A percentile compares a stretch with the other conserved stretches of the same genome.
These are phyloP conservation scores for Pomacea canaliculata DNA, from an alignment of 2,888 invertebrate species.

Conservation along the genomic window DNA sequence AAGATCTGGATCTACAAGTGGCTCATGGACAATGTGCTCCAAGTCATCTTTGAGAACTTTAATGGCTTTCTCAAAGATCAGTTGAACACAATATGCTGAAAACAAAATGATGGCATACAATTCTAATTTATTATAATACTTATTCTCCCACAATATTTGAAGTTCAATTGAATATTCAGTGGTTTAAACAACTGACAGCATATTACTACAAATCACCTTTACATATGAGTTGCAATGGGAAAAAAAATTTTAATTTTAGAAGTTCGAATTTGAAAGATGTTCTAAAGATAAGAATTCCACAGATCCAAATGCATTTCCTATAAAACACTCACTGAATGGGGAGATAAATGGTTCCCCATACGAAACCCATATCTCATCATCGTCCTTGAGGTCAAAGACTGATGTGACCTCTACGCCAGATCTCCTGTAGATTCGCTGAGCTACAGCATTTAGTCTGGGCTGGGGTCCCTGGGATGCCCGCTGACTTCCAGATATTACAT, in stretches of 20 bases:
- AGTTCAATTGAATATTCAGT: too few relatives aligned
- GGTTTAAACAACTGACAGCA: too few relatives aligned
- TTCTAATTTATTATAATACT: too few relatives aligned
- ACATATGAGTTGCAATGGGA: too few relatives aligned
- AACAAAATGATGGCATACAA: conserved; percentile 10
- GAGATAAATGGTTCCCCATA: conserved; percentile 67
- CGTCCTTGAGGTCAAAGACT: conserved; percentile 50
- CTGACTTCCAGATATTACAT: conserved; percentile 54
- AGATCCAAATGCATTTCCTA: neutral
- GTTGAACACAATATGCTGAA: conserved; percentile 62
- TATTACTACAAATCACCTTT: too few relatives aligned
- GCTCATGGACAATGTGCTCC: conserved; percentile 50
- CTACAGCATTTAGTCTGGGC: conserved; percentile 60
- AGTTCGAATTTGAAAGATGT: too few relatives aligned
- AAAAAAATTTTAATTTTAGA: too few relatives aligned
- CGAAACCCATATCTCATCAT: conserved; percentile 65
- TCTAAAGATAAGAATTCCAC: neutral
- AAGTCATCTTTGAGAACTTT: conserved; percentile 33
- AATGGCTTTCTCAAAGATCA: conserved; percentile 57
- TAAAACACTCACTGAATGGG: conserved; percentile 62
- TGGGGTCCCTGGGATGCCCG: conserved; percentile 45
- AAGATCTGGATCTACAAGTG: conserved; percentile 46
- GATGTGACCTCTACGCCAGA: conserved; percentile 62
- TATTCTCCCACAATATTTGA: too few relatives aligned
- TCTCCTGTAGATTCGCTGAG: conserved; percentile 61